phyloP scores from a whole-genome alignment of 2,113 vertebrate species.

The Mungos mungo region DNA sequence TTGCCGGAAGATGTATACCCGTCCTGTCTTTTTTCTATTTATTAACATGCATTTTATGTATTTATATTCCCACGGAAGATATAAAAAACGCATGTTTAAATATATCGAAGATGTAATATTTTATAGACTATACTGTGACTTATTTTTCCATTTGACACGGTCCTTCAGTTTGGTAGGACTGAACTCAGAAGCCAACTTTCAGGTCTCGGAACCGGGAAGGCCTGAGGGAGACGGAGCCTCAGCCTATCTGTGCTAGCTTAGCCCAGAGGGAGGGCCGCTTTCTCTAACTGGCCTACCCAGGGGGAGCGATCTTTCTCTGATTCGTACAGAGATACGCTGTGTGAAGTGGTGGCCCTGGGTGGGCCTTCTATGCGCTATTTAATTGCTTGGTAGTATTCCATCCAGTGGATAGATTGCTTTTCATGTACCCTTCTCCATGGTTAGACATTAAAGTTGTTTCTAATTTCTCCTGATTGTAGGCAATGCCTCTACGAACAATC shows the following conservation, averaged over 20 bases:
- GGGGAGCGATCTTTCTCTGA: neutral
- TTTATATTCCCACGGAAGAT: neutral
- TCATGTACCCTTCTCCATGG: too few species aligned
- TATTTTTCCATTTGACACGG: neutral
- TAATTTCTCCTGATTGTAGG: neutral
- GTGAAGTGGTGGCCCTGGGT: neutral
- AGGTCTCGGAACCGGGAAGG: fast-evolving
- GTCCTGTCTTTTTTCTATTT: neutral
- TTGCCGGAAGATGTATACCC: neutral
- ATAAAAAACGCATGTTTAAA: neutral
- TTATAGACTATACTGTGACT: neutral
- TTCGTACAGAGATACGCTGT: neutral
- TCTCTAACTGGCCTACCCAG: neutral
- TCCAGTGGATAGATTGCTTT: neutral
- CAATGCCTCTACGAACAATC: neutral
- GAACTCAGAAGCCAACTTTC: neutral
- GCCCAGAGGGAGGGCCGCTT: neutral
- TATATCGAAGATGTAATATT: neutral
- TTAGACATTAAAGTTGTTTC: neutral
- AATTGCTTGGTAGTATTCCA: neutral
- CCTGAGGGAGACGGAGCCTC: neutral
- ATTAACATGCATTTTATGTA: too few species aligned
- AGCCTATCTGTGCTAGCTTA: neutral
- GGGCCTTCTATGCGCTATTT: neutral
- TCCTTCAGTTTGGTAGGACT: neutral